phyloP scores from a whole-genome alignment of 2,888 invertebrate genomes.

The Stegophylla sp. region DNA sequence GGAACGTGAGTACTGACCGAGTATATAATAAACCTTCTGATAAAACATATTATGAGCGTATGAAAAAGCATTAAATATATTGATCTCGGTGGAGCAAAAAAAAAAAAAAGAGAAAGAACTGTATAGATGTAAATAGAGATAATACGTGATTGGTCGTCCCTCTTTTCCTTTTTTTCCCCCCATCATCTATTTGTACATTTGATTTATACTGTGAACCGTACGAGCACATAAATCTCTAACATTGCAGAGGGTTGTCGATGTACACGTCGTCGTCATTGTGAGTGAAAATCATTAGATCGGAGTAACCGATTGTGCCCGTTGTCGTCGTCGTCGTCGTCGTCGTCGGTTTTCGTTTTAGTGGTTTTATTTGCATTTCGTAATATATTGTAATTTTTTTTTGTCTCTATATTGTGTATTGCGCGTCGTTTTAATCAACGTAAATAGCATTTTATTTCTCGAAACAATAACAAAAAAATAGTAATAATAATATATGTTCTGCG shows the following conservation, averaged over 20 bases:
- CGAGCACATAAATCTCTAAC: not conserved
- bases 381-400: not conserved
- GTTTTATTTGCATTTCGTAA: not conserved
- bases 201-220: not conserved
- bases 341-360: not conserved
- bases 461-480: too few species aligned
- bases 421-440: not conserved
- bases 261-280: not conserved
- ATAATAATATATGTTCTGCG: not conserved
- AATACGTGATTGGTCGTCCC: not conserved
- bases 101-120: too few species aligned
- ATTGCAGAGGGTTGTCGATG: not conserved
- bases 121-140: not conserved
- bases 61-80: too few species aligned
- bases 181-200: not conserved
- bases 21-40: too few species aligned
- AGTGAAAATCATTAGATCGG: slow-evolving; percentile 10
- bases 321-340: not conserved
- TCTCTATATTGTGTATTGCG: too few species aligned
- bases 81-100: too few species aligned
- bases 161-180: not conserved
- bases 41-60: too few species aligned
- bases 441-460: not conserved
- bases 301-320: not conserved
- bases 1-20: not conserved